These are phyloP conservation scores for Toxotes lorentzi DNA, from an alignment of 2,797 vertebrate genomes.

Conservation along the genomic window DNA sequence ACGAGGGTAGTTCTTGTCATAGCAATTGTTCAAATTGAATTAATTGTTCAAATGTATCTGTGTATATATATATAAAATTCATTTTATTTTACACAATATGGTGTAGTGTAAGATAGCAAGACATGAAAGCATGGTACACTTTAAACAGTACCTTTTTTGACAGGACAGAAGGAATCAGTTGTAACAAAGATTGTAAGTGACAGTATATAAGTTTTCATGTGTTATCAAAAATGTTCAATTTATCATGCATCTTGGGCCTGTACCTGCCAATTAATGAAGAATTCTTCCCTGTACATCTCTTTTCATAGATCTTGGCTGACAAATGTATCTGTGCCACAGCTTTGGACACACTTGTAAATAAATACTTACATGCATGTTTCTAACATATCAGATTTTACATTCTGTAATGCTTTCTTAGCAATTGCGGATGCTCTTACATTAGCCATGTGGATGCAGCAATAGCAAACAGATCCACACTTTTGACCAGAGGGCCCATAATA, in stretches of 20 bases:
- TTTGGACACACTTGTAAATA: conserved; percentile 12
- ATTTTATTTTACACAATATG: background rate
- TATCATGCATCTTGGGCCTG: background rate
- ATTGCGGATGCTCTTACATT: conserved; percentile 17
- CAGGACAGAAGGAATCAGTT: background rate
- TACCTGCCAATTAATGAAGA: conserved; percentile 4
- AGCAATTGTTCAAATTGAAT: conserved; percentile 20
- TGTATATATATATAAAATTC: background rate
- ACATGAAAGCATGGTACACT: background rate
- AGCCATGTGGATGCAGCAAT: background rate
- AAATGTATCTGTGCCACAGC: conserved; percentile 18
- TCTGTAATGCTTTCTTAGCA: conserved; percentile 15
- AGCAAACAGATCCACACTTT: conserved; percentile 45
- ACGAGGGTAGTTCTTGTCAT: conserved; percentile 18
- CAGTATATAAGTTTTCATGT: conserved; percentile 13
- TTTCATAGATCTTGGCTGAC: conserved; percentile 2
- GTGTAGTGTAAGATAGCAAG: background rate
- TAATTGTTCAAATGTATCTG: background rate
- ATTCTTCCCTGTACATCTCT: background rate
- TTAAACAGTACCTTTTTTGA: background rate
- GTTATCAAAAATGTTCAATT: conserved; percentile 3
- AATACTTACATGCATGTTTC: conserved; percentile 13
- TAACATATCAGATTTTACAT: conserved; percentile 3
- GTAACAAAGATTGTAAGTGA: background rate
- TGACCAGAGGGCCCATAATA: conserved; percentile 29